Conservation (phyloP, 1,140 invertebrate genomes). For the Lethrus apterus region DNA sequence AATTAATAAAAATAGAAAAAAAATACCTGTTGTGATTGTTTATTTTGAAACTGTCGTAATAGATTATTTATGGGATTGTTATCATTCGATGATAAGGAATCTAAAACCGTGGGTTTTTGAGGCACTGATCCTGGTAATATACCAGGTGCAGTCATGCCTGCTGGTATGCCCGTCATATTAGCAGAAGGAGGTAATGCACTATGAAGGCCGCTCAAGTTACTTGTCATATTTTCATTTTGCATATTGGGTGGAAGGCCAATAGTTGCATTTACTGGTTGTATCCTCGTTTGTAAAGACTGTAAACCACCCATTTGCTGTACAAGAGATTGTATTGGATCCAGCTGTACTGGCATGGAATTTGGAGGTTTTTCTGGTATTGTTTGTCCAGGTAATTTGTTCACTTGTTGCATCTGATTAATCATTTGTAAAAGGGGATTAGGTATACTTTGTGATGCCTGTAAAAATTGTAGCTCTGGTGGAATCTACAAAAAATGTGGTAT, state of each 20-base stretch:
- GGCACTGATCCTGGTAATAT: conserved; percentile 3
- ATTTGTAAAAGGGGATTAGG: conserved; percentile 49
- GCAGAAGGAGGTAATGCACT: background rate
- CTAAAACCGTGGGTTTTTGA: conserved; percentile 1
- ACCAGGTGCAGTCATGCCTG: background rate
- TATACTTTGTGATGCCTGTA: conserved; percentile 25
- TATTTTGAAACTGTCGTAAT: conserved; percentile 44
- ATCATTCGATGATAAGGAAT: conserved; percentile 29
- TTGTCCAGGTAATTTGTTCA: conserved; percentile 41
- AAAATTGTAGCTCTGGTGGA: conserved; percentile 30
- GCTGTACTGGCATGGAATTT: conserved; percentile 33
- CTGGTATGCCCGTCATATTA: conserved; percentile 15
- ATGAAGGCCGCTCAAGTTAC: conserved; percentile 12
- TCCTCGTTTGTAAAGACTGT: conserved; percentile 41
- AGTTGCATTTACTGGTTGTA: conserved; percentile 32
- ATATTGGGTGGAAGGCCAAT: conserved; percentile 15
- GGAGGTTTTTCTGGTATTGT: conserved; percentile 35
- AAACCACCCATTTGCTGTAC: conserved; percentile 47
- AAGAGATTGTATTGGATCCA: conserved; percentile 48
- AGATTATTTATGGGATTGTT: conserved; percentile 48
- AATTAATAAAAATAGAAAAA: background rate
- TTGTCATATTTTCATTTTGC: conserved; percentile 9
- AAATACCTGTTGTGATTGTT: conserved; percentile 14
- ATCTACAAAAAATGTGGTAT: conserved; percentile 19
- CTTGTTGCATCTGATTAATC: conserved; percentile 52